Evolutionary conservation across 2,113 vertebrate species (phyloP).

Genomic region (Aptenodytes patagonicus): DNA sequence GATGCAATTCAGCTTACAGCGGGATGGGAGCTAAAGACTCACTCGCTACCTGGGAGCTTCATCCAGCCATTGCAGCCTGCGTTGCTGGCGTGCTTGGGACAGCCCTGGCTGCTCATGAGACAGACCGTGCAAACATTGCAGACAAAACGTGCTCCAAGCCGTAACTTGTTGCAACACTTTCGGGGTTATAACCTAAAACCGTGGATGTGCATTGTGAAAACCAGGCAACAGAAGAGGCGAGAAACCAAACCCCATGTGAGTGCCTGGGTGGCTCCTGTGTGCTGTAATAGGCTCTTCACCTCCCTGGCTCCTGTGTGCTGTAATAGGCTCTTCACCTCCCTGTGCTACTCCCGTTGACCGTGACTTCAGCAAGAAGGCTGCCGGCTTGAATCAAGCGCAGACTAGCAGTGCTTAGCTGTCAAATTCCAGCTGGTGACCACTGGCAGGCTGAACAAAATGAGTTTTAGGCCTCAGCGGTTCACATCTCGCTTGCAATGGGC

Average conservation of each 20-base stretch:
- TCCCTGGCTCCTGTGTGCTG: not conserved
- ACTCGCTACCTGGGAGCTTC: accelerated
- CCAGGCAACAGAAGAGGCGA: not conserved
- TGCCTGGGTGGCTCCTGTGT: not conserved
- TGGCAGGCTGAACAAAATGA: not conserved
- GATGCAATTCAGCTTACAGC: not conserved
- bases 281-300: not conserved
- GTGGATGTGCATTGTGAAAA: not conserved
- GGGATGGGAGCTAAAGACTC: not conserved
- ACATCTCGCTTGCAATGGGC: not conserved
- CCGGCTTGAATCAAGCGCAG: not conserved
- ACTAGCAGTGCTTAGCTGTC: slow-evolving; percentile 2
- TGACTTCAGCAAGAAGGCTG: not conserved
- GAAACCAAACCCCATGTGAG: not conserved
- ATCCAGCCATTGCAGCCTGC: not conserved
- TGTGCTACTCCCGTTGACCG: not conserved
- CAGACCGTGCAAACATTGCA: not conserved
- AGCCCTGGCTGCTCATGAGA: accelerated
- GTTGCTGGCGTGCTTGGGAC: not conserved
- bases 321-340: not conserved
- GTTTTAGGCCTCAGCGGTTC: not conserved
- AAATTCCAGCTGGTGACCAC: not conserved
- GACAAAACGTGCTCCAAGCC: not conserved
- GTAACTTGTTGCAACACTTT: not conserved
- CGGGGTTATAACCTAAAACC: not conserved